A percentile compares a stretch with the other conserved stretches of the same genome.
phyloP scores from a whole-genome alignment of 2,888 invertebrate species.

The Anaspis maculata region DNA sequence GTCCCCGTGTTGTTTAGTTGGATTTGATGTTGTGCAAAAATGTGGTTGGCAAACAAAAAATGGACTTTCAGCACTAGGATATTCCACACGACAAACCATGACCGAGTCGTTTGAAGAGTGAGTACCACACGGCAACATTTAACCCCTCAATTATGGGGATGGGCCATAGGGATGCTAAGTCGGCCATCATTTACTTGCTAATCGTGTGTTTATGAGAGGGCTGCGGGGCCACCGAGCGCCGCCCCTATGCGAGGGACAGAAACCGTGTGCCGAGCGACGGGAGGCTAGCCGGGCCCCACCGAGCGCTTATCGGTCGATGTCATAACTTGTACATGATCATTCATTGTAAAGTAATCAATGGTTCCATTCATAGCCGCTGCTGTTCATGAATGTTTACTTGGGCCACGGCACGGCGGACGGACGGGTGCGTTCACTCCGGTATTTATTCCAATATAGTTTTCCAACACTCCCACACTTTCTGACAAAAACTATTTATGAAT shows the following conservation, averaged over 20 bases:
- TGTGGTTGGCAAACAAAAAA: slow-evolving; percentile 49
- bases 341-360: slow-evolving; percentile 33
- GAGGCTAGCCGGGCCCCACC: too few relatives aligned
- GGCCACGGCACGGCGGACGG: slow-evolving; percentile 20
- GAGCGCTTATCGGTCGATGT: slow-evolving; percentile 23
- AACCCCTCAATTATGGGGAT: slow-evolving; percentile 16
- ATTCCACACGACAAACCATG: slow-evolving; percentile 80
- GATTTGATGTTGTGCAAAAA: slow-evolving; percentile 43
- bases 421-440: slow-evolving; percentile 25
- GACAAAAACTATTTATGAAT: slow-evolving; percentile 10
- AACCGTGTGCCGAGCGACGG: too few relatives aligned
- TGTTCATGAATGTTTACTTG: slow-evolving; percentile 30
- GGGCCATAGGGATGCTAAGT: slow-evolving; percentile 26
- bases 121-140: slow-evolving; percentile 51
- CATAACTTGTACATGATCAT: slow-evolving; percentile 30
- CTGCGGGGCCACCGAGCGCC: too few relatives aligned
- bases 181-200: slow-evolving; percentile 31
- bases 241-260: too few relatives aligned
- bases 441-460: slow-evolving; percentile 26
- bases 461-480: slow-evolving; percentile 20
- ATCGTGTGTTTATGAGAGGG: slow-evolving; percentile 14
- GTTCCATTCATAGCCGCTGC: slow-evolving; percentile 30
- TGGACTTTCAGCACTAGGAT: slow-evolving; percentile 70
- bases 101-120: slow-evolving; percentile 88
- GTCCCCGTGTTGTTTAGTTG: slow-evolving; percentile 39